These are phyloP conservation scores for Trichopoda pennipes DNA, from an alignment of 2,888 invertebrate genomes.

Conservation along the genomic window DNA sequence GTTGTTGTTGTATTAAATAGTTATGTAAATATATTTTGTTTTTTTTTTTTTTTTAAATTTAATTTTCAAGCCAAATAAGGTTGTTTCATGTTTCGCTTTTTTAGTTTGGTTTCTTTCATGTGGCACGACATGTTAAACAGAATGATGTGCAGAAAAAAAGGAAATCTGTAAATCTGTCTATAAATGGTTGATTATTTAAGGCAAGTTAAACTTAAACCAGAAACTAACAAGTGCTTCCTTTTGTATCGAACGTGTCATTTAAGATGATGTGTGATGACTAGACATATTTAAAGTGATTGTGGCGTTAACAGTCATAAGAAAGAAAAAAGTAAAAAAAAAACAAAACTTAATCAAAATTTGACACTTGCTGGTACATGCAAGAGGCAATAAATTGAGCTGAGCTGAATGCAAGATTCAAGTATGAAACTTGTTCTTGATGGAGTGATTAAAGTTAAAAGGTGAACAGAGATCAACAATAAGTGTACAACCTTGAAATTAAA, in stretches of 20 bases:
- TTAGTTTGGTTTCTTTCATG: slow-evolving; percentile 1
- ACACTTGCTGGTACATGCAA: slow-evolving; percentile 19
- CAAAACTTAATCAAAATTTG: slow-evolving; percentile 10
- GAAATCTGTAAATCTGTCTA: slow-evolving; percentile 19
- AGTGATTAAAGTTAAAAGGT: slow-evolving; percentile 5
- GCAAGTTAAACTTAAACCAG: not conserved
- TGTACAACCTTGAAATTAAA: not conserved
- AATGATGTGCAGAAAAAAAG: slow-evolving; percentile 3
- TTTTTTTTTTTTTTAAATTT: slow-evolving; percentile 23
- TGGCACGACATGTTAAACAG: slow-evolving; percentile 26
- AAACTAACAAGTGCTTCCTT: slow-evolving; percentile 46
- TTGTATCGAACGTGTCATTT: slow-evolving; percentile 46
- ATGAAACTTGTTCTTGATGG: slow-evolving; percentile 38
- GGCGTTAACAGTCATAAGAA: too few relatives aligned
- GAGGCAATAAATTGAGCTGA: slow-evolving; percentile 5
- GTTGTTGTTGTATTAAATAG: slow-evolving; percentile 4
- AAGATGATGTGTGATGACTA: slow-evolving; percentile 37
- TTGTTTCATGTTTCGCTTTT: slow-evolving; percentile 28
- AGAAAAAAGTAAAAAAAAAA: not conserved
- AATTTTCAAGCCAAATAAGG: slow-evolving; percentile 47
- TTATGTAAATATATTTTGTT: slow-evolving; percentile 52
- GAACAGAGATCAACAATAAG: not conserved
- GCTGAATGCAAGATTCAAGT: slow-evolving; percentile 34
- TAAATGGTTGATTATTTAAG: slow-evolving; percentile 1
- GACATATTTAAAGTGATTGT: slow-evolving; percentile 25